Conservation (phyloP, 2,888 invertebrate genomes). For the Terebella lapidaria region DNA sequence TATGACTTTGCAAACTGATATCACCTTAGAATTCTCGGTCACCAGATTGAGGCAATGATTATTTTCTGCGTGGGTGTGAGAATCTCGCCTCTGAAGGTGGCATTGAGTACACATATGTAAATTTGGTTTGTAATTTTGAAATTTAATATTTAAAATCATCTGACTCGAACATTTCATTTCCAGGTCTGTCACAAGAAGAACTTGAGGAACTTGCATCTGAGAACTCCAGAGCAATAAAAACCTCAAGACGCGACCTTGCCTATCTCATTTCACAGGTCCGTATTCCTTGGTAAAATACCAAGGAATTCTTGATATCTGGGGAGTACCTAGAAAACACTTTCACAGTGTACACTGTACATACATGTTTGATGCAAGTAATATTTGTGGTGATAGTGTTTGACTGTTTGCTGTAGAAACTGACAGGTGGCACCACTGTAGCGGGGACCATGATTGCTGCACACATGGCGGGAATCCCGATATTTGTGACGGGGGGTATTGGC, state of each 20-base stretch:
- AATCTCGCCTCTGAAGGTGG: no score
- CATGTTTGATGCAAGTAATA: no score
- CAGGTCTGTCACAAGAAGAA: constrained; percentile 61
- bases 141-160: not conserved
- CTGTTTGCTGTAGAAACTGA: constrained; percentile 29
- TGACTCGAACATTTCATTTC: constrained; percentile 10
- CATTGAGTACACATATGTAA: not conserved
- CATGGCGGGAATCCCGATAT: constrained; percentile 76
- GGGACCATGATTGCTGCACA: constrained; percentile 85
- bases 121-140: constrained; percentile 1
- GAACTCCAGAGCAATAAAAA: constrained; percentile 65
- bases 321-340: no score
- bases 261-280: constrained; percentile 58
- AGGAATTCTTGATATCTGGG: no score
- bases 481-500: constrained; percentile 87
- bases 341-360: no score
- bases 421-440: constrained; percentile 89
- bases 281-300: no score
- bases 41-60: no score
- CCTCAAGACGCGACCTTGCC: constrained; percentile 81
- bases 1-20: no score
- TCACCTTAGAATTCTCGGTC: no score
- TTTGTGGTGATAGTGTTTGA: not conserved
- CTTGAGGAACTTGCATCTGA: constrained; percentile 64
- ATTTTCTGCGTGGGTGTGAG: not conserved